Percentiles rank a stretch among this genome's conserved stretches.
Conservation (phyloP, 2,888 invertebrate genomes). For the Danaus chrysippus region DNA sequence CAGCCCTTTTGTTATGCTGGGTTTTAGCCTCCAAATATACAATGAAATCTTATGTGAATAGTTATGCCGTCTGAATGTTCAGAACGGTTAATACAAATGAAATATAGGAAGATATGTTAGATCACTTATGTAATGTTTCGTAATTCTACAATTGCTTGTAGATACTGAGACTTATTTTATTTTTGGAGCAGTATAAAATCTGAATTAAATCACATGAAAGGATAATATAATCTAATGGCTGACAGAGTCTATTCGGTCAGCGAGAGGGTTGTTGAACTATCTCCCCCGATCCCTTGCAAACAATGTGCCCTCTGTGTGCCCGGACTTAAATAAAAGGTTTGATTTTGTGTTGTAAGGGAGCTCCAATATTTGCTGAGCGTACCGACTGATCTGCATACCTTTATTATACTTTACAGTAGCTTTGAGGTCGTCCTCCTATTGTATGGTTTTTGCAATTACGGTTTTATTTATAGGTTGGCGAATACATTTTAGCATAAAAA, state of each 20-base stretch:
- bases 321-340: constrained; percentile 78
- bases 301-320: constrained; percentile 64
- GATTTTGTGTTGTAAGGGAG: constrained; percentile 77
- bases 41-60: constrained; percentile 24
- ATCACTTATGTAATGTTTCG: too few relatives aligned
- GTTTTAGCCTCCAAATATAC: constrained; percentile 44
- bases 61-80: neutral
- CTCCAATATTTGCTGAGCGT: constrained; percentile 70
- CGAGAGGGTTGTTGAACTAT: constrained; percentile 75
- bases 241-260: constrained; percentile 63
- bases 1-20: constrained; percentile 56
- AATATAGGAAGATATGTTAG: neutral
- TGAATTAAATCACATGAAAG: constrained; percentile 41
- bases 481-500: too few relatives aligned
- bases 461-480: too few relatives aligned
- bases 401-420: constrained; percentile 47
- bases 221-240: constrained; percentile 52
- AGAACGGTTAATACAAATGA: constrained; percentile 3
- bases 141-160: too few relatives aligned
- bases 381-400: constrained; percentile 70
- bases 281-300: constrained; percentile 57
- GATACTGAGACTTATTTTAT: too few relatives aligned
- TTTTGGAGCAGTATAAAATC: constrained; percentile 9
- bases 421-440: constrained; percentile 35
- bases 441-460: constrained; percentile 4